Evolutionary conservation across 2,888 invertebrate genomes (phyloP).

Genomic region (Carterocephalus palaemon): DNA sequence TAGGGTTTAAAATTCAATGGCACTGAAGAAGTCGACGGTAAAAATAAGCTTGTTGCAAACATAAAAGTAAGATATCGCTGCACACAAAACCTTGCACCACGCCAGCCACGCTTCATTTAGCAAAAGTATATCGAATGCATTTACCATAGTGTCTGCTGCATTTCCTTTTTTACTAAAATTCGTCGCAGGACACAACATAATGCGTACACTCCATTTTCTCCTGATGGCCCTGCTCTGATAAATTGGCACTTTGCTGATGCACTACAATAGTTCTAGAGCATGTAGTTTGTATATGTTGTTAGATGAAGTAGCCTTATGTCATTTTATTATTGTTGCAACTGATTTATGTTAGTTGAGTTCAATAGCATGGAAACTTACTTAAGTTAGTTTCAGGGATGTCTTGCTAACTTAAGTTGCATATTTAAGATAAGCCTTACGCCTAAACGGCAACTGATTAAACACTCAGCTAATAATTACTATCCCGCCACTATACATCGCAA

Average conservation of each 20-base stretch:
- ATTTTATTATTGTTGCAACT: background rate
- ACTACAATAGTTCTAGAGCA: conserved; percentile 22
- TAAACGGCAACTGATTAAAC: no score
- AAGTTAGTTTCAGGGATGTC: no score
- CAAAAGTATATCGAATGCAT: conserved; percentile 75
- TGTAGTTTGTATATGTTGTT: conserved; percentile 23
- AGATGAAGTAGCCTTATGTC: conserved; percentile 5
- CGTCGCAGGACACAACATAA: conserved; percentile 43
- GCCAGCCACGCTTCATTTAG: conserved; percentile 76
- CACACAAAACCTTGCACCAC: conserved; percentile 56
- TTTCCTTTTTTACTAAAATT: conserved; percentile 57
- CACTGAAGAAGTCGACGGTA: conserved; percentile 17
- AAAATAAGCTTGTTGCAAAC: conserved; percentile 43
- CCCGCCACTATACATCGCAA: no score
- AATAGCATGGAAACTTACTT: no score
- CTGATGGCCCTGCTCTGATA: conserved; percentile 42
- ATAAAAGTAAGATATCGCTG: conserved; percentile 48
- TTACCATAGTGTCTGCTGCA: conserved; percentile 50
- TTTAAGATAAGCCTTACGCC: no score
- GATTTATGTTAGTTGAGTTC: no score
- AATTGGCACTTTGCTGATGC: conserved; percentile 39
- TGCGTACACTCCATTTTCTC: conserved; percentile 42
- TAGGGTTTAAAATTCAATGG: conserved; percentile 36
- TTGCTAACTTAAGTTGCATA: no score
- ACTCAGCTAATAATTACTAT: no score